A percentile compares a stretch with the other conserved stretches of the same genome.
Conservation (phyloP, 2,888 invertebrate species). For the Leptopilina drosophilae region DNA sequence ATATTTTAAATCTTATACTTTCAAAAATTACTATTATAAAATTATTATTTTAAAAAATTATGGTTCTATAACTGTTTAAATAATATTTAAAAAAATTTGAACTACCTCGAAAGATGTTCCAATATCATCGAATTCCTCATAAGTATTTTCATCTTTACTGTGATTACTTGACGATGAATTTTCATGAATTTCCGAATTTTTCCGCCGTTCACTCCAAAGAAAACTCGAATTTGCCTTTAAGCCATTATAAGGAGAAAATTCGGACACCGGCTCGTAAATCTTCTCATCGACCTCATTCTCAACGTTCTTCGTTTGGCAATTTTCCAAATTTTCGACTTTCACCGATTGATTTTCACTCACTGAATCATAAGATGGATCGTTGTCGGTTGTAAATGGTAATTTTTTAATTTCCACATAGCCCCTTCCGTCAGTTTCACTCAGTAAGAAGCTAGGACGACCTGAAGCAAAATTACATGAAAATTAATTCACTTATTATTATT, state of each 20-base stretch:
- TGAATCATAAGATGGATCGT: slow-evolving; percentile 14
- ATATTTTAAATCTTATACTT: too few relatives aligned
- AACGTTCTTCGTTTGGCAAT: slow-evolving; percentile 60
- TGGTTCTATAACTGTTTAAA: too few relatives aligned
- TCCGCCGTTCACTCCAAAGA: slow-evolving; percentile 63
- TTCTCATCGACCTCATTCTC: slow-evolving; percentile 57
- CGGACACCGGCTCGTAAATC: slow-evolving; percentile 57
- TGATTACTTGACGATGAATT: slow-evolving; percentile 36
- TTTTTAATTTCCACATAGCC: slow-evolving; percentile 49
- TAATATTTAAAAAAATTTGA: background rate
- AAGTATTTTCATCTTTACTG: slow-evolving; percentile 37
- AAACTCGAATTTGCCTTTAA: slow-evolving; percentile 64
- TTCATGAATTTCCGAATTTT: slow-evolving; percentile 33
- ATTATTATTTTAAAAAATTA: too few relatives aligned
- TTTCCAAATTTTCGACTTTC: slow-evolving; percentile 59
- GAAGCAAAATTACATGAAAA: background rate
- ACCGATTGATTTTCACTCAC: slow-evolving; percentile 44
- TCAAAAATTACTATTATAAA: too few relatives aligned
- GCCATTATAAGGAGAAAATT: slow-evolving; percentile 51
- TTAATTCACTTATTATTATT: too few relatives aligned
- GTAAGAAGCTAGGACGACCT: slow-evolving; percentile 40
- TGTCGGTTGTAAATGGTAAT: slow-evolving; percentile 24
- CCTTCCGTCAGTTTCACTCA: slow-evolving; percentile 46
- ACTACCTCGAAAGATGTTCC: slow-evolving; percentile 31
- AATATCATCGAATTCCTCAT: slow-evolving; percentile 31